Conservation (phyloP, 2,113 vertebrate species). For the Oncorhynchus masou region DNA sequence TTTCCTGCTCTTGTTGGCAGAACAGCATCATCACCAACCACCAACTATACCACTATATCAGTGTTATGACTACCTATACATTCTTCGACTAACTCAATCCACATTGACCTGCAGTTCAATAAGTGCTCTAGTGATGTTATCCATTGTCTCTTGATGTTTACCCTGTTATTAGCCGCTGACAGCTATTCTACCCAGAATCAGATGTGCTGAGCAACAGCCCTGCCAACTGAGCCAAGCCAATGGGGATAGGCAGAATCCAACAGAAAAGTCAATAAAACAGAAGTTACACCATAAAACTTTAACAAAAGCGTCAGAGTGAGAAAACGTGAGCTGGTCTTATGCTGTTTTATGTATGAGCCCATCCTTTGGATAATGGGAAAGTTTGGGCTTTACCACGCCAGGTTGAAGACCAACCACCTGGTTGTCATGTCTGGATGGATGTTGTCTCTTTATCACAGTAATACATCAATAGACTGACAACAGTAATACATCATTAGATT, state of each 20-base stretch:
- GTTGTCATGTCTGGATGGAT: not conserved
- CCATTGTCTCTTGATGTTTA: not conserved
- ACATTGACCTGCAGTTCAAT: not conserved
- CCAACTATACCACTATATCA: not conserved
- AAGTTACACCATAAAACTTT: conserved; percentile 56
- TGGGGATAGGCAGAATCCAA: conserved; percentile 47
- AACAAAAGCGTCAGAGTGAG: conserved; percentile 46
- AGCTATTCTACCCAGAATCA: conserved; percentile 27
- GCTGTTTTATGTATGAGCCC: conserved; percentile 37
- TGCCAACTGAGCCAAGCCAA: conserved; percentile 23
- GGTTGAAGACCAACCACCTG: conserved; percentile 3
- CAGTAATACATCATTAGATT: no score
- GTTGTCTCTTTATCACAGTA: not conserved
- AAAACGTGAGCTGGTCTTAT: conserved; percentile 37
- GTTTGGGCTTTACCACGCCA: not conserved
- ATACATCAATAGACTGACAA: not conserved
- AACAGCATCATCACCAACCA: not conserved
- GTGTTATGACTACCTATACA: not conserved
- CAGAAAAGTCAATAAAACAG: conserved; percentile 51
- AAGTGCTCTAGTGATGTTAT: not conserved
- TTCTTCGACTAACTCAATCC: not conserved
- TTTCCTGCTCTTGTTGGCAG: not conserved
- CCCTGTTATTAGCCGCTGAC: conserved; percentile 17
- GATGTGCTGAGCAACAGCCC: conserved; percentile 23
- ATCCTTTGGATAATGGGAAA: conserved; percentile 35